Percentiles rank a stretch among this genome's conserved stretches.
phyloP scores from a whole-genome alignment of 1,140 invertebrate genomes.

The Anastatus disparis region DNA sequence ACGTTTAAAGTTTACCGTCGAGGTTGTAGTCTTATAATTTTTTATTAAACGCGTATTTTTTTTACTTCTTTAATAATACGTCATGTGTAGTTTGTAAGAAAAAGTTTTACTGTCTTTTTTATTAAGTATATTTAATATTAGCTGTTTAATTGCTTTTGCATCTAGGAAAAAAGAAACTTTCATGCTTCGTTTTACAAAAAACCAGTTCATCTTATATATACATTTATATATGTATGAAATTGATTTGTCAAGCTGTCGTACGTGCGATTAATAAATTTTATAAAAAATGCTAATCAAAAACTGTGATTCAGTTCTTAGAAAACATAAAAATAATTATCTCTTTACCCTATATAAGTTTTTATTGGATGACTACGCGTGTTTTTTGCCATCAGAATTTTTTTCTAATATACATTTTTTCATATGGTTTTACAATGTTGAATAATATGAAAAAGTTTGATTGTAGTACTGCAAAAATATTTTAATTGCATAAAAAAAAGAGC shows the following conservation, averaged over 20 bases:
- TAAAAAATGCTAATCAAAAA: slow-evolving; percentile 32
- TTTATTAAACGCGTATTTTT: slow-evolving; percentile 22
- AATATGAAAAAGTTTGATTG: no score
- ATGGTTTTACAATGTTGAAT: no score
- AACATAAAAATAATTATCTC: slow-evolving; percentile 10
- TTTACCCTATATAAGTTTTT: no score
- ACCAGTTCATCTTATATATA: slow-evolving; percentile 23
- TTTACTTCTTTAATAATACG: slow-evolving; percentile 5
- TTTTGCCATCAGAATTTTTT: no score
- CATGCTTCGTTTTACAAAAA: slow-evolving; percentile 40
- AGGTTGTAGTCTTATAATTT: slow-evolving; percentile 31
- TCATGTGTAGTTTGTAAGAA: slow-evolving; percentile 32
- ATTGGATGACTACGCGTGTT: no score
- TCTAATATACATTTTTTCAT: no score
- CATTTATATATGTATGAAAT: slow-evolving; percentile 37
- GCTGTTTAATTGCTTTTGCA: slow-evolving; percentile 34
- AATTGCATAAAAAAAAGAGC: no score
- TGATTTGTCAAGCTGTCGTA: slow-evolving; percentile 35
- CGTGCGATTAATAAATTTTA: slow-evolving; percentile 1
- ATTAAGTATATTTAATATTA: slow-evolving; percentile 14
- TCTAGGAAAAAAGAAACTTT: slow-evolving; percentile 41
- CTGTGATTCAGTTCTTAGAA: not conserved
- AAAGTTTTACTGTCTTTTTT: slow-evolving; percentile 15
- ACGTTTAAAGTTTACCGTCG: slow-evolving; percentile 8
- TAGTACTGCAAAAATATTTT: no score